Percentiles rank a stretch among this genome's conserved stretches.
Evolutionary conservation across 2,797 vertebrate species (phyloP).

Genomic region (Oreochromis mossambicus): DNA sequence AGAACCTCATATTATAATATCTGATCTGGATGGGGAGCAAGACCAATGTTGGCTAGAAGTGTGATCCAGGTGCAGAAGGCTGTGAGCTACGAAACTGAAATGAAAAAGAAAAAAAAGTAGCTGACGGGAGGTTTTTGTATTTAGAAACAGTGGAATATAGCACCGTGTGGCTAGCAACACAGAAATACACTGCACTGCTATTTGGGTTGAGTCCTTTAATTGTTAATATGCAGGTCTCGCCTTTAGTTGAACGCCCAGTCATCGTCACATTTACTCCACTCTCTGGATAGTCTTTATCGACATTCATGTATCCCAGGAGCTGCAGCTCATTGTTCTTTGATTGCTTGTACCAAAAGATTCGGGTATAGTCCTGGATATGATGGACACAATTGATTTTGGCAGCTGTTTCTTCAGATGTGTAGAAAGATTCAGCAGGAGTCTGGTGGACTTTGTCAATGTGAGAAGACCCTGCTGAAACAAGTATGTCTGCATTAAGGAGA

Average conservation of each 20-base stretch:
- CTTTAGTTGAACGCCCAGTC: background rate
- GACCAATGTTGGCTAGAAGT: background rate
- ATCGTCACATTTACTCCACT: background rate
- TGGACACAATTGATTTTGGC: constrained; percentile 34
- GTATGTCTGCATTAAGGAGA: fast-evolving
- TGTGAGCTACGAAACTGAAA: background rate
- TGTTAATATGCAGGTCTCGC: constrained; percentile 1
- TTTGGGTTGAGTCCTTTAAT: background rate
- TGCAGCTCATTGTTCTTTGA: background rate
- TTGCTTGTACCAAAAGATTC: constrained; percentile 58
- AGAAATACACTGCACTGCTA: constrained; percentile 53
- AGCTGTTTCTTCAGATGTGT: background rate
- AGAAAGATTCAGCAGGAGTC: constrained; percentile 13
- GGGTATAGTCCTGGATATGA: background rate
- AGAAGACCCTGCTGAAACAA: background rate
- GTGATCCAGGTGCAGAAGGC: background rate
- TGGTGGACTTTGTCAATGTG: constrained; percentile 23
- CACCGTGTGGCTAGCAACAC: constrained; percentile 45
- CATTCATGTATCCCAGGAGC: constrained; percentile 31
- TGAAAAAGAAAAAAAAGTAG: background rate
- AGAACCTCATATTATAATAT: background rate
- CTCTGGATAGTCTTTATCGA: background rate
- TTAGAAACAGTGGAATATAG: background rate
- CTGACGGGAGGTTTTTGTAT: constrained; percentile 31
- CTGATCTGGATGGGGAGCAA: background rate